Evolutionary conservation across 2,797 vertebrate genomes (phyloP), one percentile per base, ranked within the genome.

Genomic region (Mus spretus): DNA sequence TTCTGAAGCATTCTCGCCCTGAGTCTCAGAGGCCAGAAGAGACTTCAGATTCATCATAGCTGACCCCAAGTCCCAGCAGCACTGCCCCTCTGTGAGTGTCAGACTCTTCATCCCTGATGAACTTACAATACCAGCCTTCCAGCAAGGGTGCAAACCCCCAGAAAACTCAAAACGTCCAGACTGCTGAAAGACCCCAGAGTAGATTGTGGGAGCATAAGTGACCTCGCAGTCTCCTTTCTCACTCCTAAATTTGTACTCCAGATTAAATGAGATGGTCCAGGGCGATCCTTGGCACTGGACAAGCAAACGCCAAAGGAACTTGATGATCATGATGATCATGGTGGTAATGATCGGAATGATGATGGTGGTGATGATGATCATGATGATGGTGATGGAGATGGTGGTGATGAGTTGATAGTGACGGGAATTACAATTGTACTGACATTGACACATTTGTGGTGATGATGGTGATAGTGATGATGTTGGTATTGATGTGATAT

Each of bases 241-340:
- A 6, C 0, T 0, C 20, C 24, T 61, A 1, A 1, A 50, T 20
- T 1, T 12, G 19, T 1, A 37, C 9, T 14, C 31, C 13, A 34
- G 61, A 53, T n/a, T 5, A 0, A n/a, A 11, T 20, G 0, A 12
- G 4, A 40, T 0, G 1, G 40, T 0, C 0, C 1, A 0, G 0
- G 0, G 19, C 3, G 57, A 0, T 0, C 0, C 57, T 44, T 20
- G 0, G 37, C 12, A 0, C 24, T 12, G 28, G 14, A 0, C 55
- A 12, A 22, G 34, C 37, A 6, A n/a, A 50, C 2, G 1, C 4
- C 15, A 1, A 7, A 11, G 50, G 3, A 26, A 4, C 1, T 22
- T 47, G 8, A 47, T 47, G 47, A 47, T 47, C 47, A 9, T 55
- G 19, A 12, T 31, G 34, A 0, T 31, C 26, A 0, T 8, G 57